Evolutionary conservation across 1,140 invertebrate species (phyloP), one percentile per base, ranked within the genome.

Genomic region (Conus betulinus): DNA sequence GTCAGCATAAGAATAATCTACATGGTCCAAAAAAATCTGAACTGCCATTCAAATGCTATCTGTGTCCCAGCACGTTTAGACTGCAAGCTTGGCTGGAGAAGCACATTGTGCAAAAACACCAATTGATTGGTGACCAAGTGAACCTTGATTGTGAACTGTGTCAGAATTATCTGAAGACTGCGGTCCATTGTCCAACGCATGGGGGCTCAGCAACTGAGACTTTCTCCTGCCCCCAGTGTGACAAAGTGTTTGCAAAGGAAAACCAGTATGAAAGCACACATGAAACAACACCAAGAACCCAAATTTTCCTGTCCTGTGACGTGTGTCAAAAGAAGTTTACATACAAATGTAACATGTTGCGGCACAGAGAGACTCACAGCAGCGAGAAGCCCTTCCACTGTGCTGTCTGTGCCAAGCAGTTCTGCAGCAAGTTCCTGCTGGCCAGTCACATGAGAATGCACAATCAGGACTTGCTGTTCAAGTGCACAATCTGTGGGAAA

Each of bases 291-390:
- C 17, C 63, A 85, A 74, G 84, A 85, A 23, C 84, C 84, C 10
- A 25, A 53, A 17, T 85, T 85, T 74, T 39, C 84, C 51, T n/a
- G n/a, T n/a, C n/a, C n/a, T 85, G 84, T 52, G 84, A 74, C 10
- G 25, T 85, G 5, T 85, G 84, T 27, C 60, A 74, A 11, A 85
- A 74, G 27, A 85, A 74, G 84, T 85, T 85, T 53, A 85, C 84
- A 3, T 85, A 85, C 84, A 85, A 85, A 15, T 74, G 84, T 23
- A 85, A 85, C 63, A 67, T 85, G 27, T 5, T 71, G 27, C 17
- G 60, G 52, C 84, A 85, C 63, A 39, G 60, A 13, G 51, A 53
- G 25, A 71, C 84, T 17, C 84, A 85, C 71, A 71, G 51, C 27
- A 52, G 53, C 5, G 84, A 85, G 60, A 85, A 85, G n/a, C 63